Conservation (phyloP, 2,113 vertebrate genomes). For the Mormoops blainvillei region DNA sequence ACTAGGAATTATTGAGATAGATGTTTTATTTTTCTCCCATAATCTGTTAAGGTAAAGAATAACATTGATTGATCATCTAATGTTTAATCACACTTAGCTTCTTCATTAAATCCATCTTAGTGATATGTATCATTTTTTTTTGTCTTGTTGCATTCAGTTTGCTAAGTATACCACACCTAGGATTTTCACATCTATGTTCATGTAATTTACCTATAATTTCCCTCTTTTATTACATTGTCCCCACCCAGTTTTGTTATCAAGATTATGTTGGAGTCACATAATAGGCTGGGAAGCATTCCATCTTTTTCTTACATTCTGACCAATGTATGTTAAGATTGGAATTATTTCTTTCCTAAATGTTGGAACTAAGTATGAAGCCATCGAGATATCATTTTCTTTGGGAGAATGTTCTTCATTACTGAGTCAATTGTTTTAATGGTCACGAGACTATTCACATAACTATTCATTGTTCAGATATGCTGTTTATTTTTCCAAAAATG, state of each 20-base stretch:
- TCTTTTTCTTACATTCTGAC: neutral
- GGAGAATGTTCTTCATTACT: neutral
- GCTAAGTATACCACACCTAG: neutral
- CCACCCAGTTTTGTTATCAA: neutral
- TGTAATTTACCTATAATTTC: neutral
- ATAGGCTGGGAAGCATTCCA: fast-evolving
- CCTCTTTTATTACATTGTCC: neutral
- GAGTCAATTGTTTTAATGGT: neutral
- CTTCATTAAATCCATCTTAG: neutral
- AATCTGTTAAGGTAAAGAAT: neutral
- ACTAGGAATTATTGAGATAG: neutral
- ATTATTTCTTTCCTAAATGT: neutral
- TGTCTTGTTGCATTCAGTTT: neutral
- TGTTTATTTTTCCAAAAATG: neutral
- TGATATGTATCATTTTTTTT: neutral
- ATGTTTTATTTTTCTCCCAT: neutral
- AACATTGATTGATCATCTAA: neutral
- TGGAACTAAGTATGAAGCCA: neutral
- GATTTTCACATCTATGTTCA: neutral
- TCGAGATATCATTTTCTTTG: neutral
- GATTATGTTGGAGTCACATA: neutral
- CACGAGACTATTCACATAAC: neutral
- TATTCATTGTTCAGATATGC: neutral
- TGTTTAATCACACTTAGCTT: neutral
- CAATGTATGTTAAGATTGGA: neutral